These are phyloP conservation scores for Cydia fagiglandana DNA, from an alignment of 1,140 invertebrate species.

Conservation along the genomic window DNA sequence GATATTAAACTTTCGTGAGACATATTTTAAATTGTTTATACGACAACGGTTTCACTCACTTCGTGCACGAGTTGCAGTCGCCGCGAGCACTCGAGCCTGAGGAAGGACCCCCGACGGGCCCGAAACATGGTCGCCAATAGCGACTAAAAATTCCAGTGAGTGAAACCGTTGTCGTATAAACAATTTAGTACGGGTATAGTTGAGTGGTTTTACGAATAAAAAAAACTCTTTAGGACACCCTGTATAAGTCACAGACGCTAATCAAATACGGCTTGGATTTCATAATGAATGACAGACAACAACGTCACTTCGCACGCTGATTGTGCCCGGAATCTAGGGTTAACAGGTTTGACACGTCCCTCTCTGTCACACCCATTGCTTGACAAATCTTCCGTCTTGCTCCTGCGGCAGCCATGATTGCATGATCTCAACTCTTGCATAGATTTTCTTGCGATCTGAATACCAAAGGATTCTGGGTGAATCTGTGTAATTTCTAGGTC, in stretches of 20 bases:
- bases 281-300: constrained; percentile 59
- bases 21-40: too few species aligned
- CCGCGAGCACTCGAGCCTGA: too few species aligned
- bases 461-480: constrained; percentile 10
- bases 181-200: too few species aligned
- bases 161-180: too few species aligned
- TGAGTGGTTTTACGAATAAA: too few species aligned
- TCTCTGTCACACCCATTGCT: constrained; percentile 41
- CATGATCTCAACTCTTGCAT: constrained; percentile 24
- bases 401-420: background rate
- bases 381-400: constrained; percentile 37
- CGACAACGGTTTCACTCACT: too few species aligned
- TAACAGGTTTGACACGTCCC: constrained; percentile 65
- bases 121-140: too few species aligned
- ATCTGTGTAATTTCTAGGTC: constrained; percentile 20
- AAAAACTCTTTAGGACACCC: background rate
- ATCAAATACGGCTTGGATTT: constrained; percentile 67
- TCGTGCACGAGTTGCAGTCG: too few species aligned
- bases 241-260: constrained; percentile 40
- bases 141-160: too few species aligned
- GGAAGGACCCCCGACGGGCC: too few species aligned
- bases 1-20: too few species aligned
- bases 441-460: constrained; percentile 29
- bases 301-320: constrained; percentile 71
- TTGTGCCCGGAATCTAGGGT: constrained; percentile 72